phyloP scores from a whole-genome alignment of 2,113 vertebrate species.

The Dromiciops gliroides region DNA sequence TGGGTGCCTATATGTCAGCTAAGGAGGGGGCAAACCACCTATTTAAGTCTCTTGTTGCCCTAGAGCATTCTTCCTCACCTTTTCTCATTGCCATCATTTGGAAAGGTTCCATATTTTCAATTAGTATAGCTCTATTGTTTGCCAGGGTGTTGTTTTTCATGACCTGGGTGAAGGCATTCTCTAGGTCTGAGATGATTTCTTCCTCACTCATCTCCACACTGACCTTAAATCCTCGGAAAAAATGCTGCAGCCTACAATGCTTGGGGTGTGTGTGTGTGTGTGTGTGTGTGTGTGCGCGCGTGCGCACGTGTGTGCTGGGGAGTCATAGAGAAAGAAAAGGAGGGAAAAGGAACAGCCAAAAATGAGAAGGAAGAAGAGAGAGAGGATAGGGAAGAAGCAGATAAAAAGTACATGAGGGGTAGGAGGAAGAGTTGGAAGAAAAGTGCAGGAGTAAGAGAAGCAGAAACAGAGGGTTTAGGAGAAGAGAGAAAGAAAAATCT shows the following conservation, averaged over 20 bases:
- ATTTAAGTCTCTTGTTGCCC: background rate
- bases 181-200: conserved; percentile 76
- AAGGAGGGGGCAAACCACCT: background rate
- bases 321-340: background rate
- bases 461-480: background rate
- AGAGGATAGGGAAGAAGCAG: no score
- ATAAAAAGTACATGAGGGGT: no score
- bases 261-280: no score
- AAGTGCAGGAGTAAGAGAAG: background rate
- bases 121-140: conserved; percentile 81
- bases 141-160: conserved; percentile 88
- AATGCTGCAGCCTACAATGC: no score
- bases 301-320: no score
- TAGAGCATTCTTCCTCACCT: conserved; percentile 75
- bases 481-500: background rate
- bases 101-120: conserved; percentile 1
- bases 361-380: no score
- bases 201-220: conserved; percentile 63
- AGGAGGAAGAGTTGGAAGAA: no score
- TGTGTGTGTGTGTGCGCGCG: no score
- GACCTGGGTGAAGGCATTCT: conserved; percentile 81
- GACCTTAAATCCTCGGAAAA: background rate
- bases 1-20: fast-evolving
- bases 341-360: background rate
- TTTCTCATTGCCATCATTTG: conserved; percentile 83